Percentiles rank a stretch among this genome's conserved stretches.
Conservation (phyloP, 2,888 invertebrate genomes). For the Phengaris arion region DNA sequence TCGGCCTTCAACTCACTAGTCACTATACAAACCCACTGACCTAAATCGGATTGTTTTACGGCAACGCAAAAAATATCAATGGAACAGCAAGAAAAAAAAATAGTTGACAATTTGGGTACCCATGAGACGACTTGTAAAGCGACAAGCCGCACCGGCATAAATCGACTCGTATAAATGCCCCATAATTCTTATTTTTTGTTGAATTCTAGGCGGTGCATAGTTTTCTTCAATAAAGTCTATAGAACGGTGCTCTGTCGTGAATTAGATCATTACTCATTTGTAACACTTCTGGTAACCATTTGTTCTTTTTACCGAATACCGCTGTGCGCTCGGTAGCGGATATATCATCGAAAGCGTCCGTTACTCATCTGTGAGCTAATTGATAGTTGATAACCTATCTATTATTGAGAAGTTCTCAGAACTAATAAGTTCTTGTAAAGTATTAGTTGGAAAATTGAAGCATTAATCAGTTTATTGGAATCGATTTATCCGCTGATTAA, state of each 20-base stretch:
- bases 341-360: background rate
- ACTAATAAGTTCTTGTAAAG: background rate
- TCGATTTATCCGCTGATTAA: background rate
- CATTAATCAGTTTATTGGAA: background rate
- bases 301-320: background rate
- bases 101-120: background rate
- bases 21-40: background rate
- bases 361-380: background rate
- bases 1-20: background rate
- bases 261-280: too few species aligned
- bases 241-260: too few species aligned
- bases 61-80: constrained; percentile 8
- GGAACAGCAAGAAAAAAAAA: background rate
- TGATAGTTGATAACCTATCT: background rate
- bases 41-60: background rate
- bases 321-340: background rate
- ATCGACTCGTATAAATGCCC: too few species aligned
- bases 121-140: too few species aligned
- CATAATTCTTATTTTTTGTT: too few species aligned
- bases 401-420: background rate
- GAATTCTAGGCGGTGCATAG: too few species aligned
- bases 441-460: background rate
- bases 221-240: too few species aligned
- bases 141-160: too few species aligned
- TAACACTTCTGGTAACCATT: background rate